Conservation (phyloP, 2,113 vertebrate genomes). For the Pelmatolapia mariae region DNA sequence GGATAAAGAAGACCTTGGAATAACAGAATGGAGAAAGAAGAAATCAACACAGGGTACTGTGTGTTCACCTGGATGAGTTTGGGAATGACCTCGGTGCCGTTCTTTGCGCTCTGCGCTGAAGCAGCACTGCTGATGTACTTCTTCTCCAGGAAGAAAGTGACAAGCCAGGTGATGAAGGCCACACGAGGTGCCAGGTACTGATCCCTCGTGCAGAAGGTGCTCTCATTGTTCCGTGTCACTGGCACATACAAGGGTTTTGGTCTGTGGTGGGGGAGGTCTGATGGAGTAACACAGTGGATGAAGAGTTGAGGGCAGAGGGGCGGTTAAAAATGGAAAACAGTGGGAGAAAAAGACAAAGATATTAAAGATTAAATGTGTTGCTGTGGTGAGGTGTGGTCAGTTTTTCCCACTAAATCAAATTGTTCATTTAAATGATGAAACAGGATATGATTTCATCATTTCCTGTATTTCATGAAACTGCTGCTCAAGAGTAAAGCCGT, state of each 20-base stretch:
- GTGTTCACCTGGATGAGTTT: slow-evolving; percentile 88
- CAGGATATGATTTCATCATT: not conserved
- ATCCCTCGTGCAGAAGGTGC: slow-evolving; percentile 89
- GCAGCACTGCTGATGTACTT: slow-evolving; percentile 84
- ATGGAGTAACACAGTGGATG: not conserved
- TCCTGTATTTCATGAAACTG: accelerated
- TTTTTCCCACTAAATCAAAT: not conserved
- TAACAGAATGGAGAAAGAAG: not conserved
- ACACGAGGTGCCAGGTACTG: slow-evolving; percentile 94
- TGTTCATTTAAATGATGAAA: not conserved
- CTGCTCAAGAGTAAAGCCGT: accelerated
- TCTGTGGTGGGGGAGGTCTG: slow-evolving; percentile 89
- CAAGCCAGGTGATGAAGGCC: slow-evolving; percentile 96
- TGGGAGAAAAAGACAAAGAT: not conserved
- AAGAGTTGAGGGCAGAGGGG: not conserved
- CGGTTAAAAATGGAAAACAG: not conserved
- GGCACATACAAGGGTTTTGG: slow-evolving; percentile 88
- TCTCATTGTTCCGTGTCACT: slow-evolving; percentile 86
- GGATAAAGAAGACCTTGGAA: not conserved
- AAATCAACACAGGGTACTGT: not conserved
- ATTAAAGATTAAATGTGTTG: not conserved
- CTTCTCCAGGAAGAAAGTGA: slow-evolving; percentile 98
- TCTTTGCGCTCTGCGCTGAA: slow-evolving; percentile 80
- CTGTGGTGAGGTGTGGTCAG: not conserved
- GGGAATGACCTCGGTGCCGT: slow-evolving; percentile 88